Evolutionary conservation across 2,797 vertebrate species (phyloP).

Genomic region (Iguana delicatissima): DNA sequence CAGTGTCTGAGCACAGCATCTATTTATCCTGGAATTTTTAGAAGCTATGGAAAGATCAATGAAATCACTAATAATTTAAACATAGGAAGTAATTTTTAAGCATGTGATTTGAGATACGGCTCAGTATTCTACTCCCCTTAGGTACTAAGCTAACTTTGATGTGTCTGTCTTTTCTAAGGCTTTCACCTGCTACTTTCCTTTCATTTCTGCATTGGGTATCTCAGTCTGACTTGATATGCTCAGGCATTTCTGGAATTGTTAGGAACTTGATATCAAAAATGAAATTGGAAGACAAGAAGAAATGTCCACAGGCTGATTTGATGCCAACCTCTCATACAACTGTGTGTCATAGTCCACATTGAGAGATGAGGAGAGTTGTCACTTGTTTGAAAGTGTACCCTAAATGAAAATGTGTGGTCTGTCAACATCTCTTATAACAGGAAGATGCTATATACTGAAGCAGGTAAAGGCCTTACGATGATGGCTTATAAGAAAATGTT

Average conservation of each 20-base stretch:
- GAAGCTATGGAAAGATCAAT: fast-evolving
- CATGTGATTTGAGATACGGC: neutral
- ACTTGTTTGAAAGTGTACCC: neutral
- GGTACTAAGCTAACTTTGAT: neutral
- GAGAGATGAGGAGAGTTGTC: neutral
- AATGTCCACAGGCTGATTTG: neutral
- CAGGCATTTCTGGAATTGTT: neutral
- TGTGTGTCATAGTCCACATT: neutral
- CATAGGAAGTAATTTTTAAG: neutral
- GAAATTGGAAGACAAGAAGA: neutral
- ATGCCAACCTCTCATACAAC: neutral
- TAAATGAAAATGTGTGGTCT: neutral
- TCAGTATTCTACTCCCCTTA: neutral
- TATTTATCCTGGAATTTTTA: neutral
- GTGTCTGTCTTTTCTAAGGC: conserved; percentile 40
- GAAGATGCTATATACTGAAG: neutral
- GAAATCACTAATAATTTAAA: neutral
- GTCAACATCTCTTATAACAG: conserved; percentile 1
- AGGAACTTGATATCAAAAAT: neutral
- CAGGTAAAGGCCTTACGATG: neutral
- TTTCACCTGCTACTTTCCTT: conserved; percentile 34
- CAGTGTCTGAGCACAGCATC: too few species aligned
- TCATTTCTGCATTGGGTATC: conserved; percentile 38
- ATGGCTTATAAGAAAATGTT: too few species aligned
- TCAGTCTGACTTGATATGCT: neutral